Conservation (phyloP, 2,888 invertebrate genomes). For the Amphipyra berbera region DNA sequence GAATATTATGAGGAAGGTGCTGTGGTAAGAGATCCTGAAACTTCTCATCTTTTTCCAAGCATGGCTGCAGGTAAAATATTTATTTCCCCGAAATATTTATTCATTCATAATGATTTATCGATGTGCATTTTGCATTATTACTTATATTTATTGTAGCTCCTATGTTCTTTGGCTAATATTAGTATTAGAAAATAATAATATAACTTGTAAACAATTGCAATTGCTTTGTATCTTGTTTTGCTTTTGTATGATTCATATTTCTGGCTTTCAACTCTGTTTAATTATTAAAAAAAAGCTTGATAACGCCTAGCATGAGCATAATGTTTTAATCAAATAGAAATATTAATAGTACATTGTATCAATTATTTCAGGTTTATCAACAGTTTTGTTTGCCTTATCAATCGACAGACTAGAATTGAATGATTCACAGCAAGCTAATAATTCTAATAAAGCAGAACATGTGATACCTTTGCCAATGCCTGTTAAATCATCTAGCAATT, state of each 20-base stretch:
- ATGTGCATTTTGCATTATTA: too few species aligned
- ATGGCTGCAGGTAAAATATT: constrained; percentile 94
- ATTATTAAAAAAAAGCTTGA: background rate
- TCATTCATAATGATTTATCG: too few species aligned
- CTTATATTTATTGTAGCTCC: too few species aligned
- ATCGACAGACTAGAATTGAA: constrained; percentile 96
- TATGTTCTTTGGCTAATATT: too few species aligned
- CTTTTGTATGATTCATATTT: too few species aligned
- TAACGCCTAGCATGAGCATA: background rate
- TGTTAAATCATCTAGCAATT: constrained; percentile 83
- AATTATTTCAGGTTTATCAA: constrained; percentile 92
- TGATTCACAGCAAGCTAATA: constrained; percentile 87
- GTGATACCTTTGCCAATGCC: constrained; percentile 92
- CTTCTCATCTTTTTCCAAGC: constrained; percentile 94
- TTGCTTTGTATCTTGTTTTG: too few species aligned
- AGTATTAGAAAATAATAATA: too few species aligned
- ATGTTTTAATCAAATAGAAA: background rate
- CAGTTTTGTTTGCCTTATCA: constrained; percentile 97
- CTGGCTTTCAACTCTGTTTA: too few species aligned
- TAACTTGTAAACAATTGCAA: too few species aligned
- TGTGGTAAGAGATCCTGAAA: constrained; percentile 94
- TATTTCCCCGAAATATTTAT: too few species aligned
- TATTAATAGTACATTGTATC: constrained; percentile 34
- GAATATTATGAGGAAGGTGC: constrained; percentile 96
- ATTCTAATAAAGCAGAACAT: constrained; percentile 90